Evolutionary conservation across 2,888 invertebrate genomes (phyloP), one percentile per base, ranked within the genome.

Genomic region (Rapana venosa): DNA sequence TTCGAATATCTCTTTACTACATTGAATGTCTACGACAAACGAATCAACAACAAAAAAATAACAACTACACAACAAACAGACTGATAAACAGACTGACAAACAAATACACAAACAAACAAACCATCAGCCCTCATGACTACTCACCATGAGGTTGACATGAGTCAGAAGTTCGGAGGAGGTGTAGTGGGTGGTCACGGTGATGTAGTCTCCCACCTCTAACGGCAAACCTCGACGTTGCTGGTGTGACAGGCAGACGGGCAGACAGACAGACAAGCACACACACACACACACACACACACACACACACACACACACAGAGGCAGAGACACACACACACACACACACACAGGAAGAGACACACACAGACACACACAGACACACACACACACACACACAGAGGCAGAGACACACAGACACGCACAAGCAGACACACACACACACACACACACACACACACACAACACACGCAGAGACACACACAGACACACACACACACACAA

Each of bases 81-180:
- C 47, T 5, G 47, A 47, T 8, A 47, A 2, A 47, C 47, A 47
- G 47, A 47, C 47, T 8, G 8, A 30, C n/a, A n/a, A 77, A 30
- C 77, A 77, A 77, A 26, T 5, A 77, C 8, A n/a, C 77, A 77
- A 26, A 77, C 13, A 30, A 4, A n/a, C 13, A 13, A n/a, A 77
- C 47, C 2, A 8, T 5, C 47, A 47, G 47, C 47, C 47, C 47
- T 47, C 47, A 47, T 47, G 8, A 8, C 8, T 11, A 35, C 91
- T 74, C 79, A 92, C 92, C 92, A 92, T 77, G 26, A 92, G 81
- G 74, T 91, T 92, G 35, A 92, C 88, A 36, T 90, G 89, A 0
- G 88, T 77, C 22, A 92, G 90, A 6, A 89, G 87, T 17, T 90
- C 77, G 1, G 92, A 90, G 13, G 90, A 90, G 2, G 92, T 92